Conservation (phyloP, 2,113 vertebrate species). For the Pardalotus punctatus region DNA sequence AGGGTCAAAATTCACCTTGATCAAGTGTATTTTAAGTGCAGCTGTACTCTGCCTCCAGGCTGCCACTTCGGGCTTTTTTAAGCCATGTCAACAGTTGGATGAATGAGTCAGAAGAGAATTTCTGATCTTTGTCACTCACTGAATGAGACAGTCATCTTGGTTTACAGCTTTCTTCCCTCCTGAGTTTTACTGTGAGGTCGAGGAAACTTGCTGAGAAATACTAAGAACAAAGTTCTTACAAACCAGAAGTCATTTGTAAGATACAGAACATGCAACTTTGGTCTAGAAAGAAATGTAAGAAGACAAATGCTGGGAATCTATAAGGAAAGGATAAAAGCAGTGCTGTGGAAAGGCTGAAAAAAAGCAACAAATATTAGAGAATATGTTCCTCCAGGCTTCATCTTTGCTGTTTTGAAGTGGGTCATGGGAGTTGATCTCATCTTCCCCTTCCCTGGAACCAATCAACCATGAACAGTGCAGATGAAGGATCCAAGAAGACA, state of each 20-base stretch:
- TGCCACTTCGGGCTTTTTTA: not conserved
- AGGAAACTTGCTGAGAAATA: not conserved
- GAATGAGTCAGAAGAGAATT: slow-evolving; percentile 36
- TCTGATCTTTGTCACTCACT: slow-evolving; percentile 52
- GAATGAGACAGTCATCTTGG: not conserved
- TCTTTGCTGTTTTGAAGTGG: not conserved
- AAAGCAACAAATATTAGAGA: not conserved
- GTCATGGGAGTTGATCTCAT: not conserved
- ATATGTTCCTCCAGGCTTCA: not conserved
- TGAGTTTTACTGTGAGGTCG: not conserved
- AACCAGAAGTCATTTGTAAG: not conserved
- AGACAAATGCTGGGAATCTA: not conserved
- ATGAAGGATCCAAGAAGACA: not conserved
- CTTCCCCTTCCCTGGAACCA: not conserved
- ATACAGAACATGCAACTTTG: not conserved
- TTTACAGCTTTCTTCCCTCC: slow-evolving; percentile 5
- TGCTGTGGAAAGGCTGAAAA: not conserved
- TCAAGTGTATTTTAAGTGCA: not conserved
- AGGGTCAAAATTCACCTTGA: slow-evolving; percentile 52
- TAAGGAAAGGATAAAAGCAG: not conserved
- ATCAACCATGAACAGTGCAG: not conserved
- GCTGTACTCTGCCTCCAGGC: not conserved
- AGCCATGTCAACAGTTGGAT: slow-evolving; percentile 5
- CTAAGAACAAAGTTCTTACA: not conserved
- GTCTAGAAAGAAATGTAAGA: not conserved